A percentile compares a stretch with the other conserved stretches of the same genome.
phyloP scores from a whole-genome alignment of 2,797 vertebrate species.

The Glossophaga mutica region DNA sequence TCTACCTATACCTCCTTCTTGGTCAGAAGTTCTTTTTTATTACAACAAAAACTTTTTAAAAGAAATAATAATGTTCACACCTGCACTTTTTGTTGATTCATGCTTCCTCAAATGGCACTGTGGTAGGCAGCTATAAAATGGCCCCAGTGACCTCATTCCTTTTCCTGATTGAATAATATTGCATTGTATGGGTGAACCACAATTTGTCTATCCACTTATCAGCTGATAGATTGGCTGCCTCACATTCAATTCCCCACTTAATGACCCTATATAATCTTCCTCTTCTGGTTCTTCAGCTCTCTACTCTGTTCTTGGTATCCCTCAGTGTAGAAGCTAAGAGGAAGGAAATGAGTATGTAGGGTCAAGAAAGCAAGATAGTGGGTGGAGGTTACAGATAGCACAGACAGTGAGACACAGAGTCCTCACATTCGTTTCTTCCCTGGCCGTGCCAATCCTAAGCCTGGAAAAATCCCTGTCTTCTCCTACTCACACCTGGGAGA shows the following conservation, averaged over 20 bases:
- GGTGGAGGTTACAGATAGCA: neutral
- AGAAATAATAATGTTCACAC: neutral
- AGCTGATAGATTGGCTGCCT: neutral
- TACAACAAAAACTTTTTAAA: neutral
- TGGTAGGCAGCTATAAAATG: neutral
- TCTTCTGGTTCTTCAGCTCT: neutral
- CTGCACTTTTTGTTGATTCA: neutral
- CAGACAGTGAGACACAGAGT: neutral
- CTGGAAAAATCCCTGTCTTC: too few relatives aligned
- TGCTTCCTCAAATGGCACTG: neutral
- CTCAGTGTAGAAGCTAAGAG: neutral
- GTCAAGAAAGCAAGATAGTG: too few relatives aligned
- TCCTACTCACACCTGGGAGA: fast-evolving
- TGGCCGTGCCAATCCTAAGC: neutral
- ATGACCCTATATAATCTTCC: neutral
- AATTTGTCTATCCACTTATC: neutral
- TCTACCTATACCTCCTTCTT: too few relatives aligned
- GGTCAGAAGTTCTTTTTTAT: neutral
- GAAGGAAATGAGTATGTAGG: neutral
- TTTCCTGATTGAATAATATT: neutral
- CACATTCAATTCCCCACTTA: neutral
- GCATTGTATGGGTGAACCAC: neutral
- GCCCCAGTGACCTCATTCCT: neutral
- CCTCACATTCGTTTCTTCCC: neutral
- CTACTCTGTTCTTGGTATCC: neutral